These are phyloP conservation scores for Phyllostomus hastatus DNA, from an alignment of 2,113 vertebrate genomes.

Conservation along the genomic window DNA sequence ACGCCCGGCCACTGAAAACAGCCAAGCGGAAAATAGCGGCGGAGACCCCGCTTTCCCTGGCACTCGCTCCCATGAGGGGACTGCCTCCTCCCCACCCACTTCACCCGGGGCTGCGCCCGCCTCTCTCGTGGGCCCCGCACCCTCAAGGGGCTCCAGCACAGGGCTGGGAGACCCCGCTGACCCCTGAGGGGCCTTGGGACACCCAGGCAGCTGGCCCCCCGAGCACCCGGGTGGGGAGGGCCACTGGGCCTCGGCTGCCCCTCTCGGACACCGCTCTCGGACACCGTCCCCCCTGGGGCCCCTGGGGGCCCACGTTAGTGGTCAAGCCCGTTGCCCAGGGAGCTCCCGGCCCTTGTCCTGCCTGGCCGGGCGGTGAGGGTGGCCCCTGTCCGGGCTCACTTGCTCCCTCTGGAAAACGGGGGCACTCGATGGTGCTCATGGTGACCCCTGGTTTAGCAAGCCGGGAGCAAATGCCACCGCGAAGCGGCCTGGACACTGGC, in stretches of 20 bases:
- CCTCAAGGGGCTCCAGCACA: not conserved
- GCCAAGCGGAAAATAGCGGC: not conserved
- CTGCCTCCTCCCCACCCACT: not conserved
- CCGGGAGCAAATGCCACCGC: not conserved
- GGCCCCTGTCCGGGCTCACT: not conserved
- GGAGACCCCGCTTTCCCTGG: not conserved
- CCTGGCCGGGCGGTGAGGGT: no score
- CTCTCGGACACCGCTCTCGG: no score
- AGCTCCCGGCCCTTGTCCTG: not conserved
- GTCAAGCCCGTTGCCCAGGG: not conserved
- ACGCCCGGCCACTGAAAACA: not conserved
- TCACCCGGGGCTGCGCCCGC: not conserved
- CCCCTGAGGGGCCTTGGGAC: not conserved
- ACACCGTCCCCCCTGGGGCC: not conserved
- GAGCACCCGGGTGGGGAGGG: not conserved
- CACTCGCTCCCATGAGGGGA: accelerated
- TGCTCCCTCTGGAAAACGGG: not conserved
- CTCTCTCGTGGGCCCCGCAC: not conserved
- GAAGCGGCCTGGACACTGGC: not conserved
- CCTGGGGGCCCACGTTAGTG: not conserved
- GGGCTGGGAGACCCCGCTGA: not conserved
- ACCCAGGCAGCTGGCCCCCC: no score
- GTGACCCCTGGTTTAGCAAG: not conserved
- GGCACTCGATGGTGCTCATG: accelerated
- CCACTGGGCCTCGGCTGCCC: not conserved